Percentiles rank a stretch among this genome's conserved stretches.
Evolutionary conservation across 2,797 vertebrate genomes (phyloP).

Genomic region (Glossophaga mutica): DNA sequence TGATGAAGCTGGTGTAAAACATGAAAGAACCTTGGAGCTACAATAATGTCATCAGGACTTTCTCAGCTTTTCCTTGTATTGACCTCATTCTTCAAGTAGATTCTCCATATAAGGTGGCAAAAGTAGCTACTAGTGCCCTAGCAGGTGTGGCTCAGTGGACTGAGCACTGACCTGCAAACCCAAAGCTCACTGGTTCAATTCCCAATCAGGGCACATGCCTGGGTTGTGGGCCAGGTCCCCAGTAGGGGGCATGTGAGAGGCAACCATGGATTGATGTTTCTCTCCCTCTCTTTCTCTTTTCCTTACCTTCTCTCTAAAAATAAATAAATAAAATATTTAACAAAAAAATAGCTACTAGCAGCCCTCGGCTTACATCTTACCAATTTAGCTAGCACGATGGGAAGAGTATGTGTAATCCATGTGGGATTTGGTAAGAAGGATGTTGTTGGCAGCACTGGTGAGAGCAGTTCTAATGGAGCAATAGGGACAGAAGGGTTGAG

Average conservation of each 20-base stretch:
- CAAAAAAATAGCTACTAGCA: conserved; percentile 16
- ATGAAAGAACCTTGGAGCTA: background rate
- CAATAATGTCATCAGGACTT: conserved; percentile 37
- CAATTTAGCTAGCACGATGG: background rate
- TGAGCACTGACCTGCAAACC: no score
- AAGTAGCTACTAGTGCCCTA: no score
- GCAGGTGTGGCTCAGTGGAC: no score
- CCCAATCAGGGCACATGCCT: no score
- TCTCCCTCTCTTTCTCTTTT: no score
- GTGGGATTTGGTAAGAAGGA: conserved; percentile 8
- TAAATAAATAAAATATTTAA: no score
- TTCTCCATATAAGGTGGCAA: conserved; percentile 27
- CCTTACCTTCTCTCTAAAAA: no score
- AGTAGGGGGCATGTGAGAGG: no score
- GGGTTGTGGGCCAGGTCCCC: no score
- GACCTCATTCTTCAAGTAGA: conserved; percentile 1
- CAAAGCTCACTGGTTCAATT: no score
- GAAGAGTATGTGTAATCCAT: background rate
- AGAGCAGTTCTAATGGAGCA: conserved; percentile 20
- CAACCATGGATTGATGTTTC: no score
- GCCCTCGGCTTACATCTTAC: background rate
- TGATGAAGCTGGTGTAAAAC: conserved; percentile 7
- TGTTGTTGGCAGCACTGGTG: background rate
- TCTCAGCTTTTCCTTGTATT: conserved; percentile 21
- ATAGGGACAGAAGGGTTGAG: background rate